Base-by-base conservation (phyloP, 2,888 invertebrate genomes). In the Rambutsinella grinnellia region DNA sequence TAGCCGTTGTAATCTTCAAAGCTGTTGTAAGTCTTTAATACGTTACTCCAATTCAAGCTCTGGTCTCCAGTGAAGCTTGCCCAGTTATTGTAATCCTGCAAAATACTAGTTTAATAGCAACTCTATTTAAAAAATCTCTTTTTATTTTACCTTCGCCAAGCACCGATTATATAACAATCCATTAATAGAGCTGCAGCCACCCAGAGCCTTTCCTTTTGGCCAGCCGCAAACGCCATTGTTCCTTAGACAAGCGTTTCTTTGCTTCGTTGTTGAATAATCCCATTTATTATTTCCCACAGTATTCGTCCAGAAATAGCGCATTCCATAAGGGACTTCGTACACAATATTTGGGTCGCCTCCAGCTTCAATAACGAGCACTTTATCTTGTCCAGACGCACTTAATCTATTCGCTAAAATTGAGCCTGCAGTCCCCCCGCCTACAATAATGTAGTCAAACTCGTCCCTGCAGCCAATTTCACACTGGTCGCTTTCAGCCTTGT, bases 1-100 rank as follows among this genome's bases (percentile, higher is more conserved):
- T 62, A 53, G 0, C 80, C 80, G 23, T 76, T 68, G 28, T 80
- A 80, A 36, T 76, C 67, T 44, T 80, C 79, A n/a, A 77, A 24
- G 1, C 19, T 23, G 47, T 69, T 76, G 51, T 58, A 79, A 0
- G 68, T 63, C 0, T 71, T 57, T 13, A 54, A 23, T 3, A 79
- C n/a, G 19, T 68, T 77, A 47, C 23, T 44, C 60, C 67, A 79
- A 0, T 23, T 47, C 80, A 78, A 80, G 13, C 53, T 44, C 0
- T 44, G 15, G 51, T 80, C 78, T 17, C 67, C 72, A 13, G 80
- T 76, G 19, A 78, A 78, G 17, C 67, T 70, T n/a, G 69, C 76
- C 80, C 78, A 80, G 0, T n/a, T 19, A 49, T 78, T 76, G 54
- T 69, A 78, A 54, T 80, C 80, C 23, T 72, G 24, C 13, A 23